A percentile compares a stretch with the other conserved stretches of the same genome.
phyloP scores from a whole-genome alignment of 2,888 invertebrate genomes.

The Stegophylla sp. region DNA sequence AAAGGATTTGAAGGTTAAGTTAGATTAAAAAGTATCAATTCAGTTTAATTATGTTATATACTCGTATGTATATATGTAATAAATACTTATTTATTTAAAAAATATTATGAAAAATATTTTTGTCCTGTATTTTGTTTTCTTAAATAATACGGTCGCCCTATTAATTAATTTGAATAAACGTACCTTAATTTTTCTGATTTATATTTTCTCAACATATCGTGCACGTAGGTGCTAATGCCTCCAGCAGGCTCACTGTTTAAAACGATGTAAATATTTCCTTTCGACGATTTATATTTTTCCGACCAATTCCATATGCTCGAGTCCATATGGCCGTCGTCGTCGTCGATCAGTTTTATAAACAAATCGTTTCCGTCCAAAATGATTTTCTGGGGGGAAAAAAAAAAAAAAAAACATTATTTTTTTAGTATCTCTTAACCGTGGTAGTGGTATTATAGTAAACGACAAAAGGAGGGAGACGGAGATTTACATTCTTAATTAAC shows the following conservation, averaged over 20 bases:
- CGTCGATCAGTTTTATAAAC: background rate
- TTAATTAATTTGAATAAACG: background rate
- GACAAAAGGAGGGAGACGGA: too few relatives aligned
- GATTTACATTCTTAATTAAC: constrained; percentile 32
- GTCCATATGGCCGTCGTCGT: constrained; percentile 2
- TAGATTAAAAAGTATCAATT: background rate
- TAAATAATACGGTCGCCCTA: too few relatives aligned
- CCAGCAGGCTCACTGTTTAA: background rate
- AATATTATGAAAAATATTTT: too few relatives aligned
- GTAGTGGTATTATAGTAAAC: too few relatives aligned
- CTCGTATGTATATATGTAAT: background rate
- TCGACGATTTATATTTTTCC: background rate
- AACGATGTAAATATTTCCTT: background rate
- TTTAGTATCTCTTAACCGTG: too few relatives aligned
- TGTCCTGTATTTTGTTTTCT: too few relatives aligned
- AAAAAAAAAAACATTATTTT: too few relatives aligned
- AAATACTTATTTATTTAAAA: too few relatives aligned
- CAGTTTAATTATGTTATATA: background rate
- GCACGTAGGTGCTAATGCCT: background rate
- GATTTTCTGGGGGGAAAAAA: too few relatives aligned
- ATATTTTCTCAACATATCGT: background rate
- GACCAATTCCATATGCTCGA: background rate
- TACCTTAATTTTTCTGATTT: constrained; percentile 23
- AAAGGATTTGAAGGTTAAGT: too few relatives aligned
- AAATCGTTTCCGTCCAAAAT: background rate